Percentiles rank a stretch among this genome's conserved stretches.
Evolutionary conservation across 2,113 vertebrate genomes (phyloP).

Genomic region (Grantiella picta): DNA sequence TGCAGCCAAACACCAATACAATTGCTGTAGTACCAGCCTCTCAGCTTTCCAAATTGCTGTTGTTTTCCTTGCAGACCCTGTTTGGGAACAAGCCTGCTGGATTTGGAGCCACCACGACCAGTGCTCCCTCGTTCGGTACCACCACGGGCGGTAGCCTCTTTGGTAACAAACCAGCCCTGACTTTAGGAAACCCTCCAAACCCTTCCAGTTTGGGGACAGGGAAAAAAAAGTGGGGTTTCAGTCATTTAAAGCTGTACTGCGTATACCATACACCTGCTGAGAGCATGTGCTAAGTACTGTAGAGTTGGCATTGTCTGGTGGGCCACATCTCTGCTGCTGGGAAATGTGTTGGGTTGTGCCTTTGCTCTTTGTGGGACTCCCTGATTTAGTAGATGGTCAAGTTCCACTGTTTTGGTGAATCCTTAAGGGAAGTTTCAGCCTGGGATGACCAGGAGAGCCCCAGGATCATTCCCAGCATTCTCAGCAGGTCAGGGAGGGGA

Average conservation of each 20-base stretch:
- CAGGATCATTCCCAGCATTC: background rate
- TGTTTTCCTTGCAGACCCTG: conserved; percentile 76
- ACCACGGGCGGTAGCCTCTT: conserved; percentile 85
- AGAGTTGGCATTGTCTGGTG: background rate
- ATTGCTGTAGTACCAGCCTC: rapidly evolving
- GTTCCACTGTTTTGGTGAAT: background rate
- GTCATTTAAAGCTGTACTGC: conserved; percentile 21
- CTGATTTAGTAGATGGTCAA: background rate
- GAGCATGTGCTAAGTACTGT: background rate
- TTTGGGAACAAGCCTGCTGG: conserved; percentile 90
- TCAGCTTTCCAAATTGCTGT: background rate
- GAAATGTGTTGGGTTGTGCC: background rate
- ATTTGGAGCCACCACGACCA: conserved; percentile 93
- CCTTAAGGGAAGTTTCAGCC: background rate
- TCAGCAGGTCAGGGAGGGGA: background rate
- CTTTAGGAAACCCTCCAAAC: conserved; percentile 77
- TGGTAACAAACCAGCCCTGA: conserved; percentile 82
- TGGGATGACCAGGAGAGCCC: background rate
- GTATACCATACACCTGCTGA: conserved; percentile 31
- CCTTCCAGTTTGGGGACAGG: conserved; percentile 76
- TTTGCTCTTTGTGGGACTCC: background rate
- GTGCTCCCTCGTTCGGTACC: conserved; percentile 88
- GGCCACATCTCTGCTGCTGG: background rate
- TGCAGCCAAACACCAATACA: rapidly evolving
- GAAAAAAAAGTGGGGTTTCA: background rate